Conservation (phyloP, 2,113 vertebrate species). For the Pangasianodon gigas region DNA sequence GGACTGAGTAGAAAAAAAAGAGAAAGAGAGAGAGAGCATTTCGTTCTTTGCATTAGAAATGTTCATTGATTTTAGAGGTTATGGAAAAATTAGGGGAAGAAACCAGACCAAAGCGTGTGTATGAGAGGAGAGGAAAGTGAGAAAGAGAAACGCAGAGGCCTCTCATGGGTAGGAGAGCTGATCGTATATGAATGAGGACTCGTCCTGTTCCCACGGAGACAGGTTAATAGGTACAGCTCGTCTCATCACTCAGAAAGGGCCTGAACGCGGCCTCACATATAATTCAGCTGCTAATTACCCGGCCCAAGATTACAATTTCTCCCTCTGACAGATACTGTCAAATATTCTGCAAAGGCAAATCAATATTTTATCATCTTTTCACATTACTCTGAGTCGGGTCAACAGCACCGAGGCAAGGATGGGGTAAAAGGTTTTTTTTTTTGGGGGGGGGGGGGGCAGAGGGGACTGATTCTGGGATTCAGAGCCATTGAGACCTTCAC, state of each 20-base stretch:
- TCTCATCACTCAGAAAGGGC: conserved; percentile 37
- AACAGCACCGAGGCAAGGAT: background rate
- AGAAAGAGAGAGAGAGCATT: background rate
- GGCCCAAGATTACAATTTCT: conserved; percentile 52
- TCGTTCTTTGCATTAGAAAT: conserved; percentile 46
- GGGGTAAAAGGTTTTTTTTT: background rate
- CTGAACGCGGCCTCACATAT: conserved; percentile 45
- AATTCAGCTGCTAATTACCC: conserved; percentile 59
- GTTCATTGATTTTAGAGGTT: conserved; percentile 53
- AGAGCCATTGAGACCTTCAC: background rate
- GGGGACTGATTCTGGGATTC: background rate
- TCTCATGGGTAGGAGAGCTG: conserved; percentile 39
- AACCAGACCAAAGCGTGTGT: background rate
- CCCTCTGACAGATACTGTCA: conserved; percentile 54
- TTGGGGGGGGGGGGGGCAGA: background rate
- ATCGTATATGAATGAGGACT: conserved; percentile 49
- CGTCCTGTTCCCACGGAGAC: conserved; percentile 22
- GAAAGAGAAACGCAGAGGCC: background rate
- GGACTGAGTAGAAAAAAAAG: background rate
- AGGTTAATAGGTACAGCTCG: conserved; percentile 53
- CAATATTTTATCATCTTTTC: conserved; percentile 61
- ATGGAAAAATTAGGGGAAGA: conserved; percentile 42
- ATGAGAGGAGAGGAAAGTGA: background rate
- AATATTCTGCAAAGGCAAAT: conserved; percentile 54
- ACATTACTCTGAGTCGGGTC: conserved; percentile 45